phyloP scores from a whole-genome alignment of 2,888 invertebrate species.

The Melikaiella ostensackeni region DNA sequence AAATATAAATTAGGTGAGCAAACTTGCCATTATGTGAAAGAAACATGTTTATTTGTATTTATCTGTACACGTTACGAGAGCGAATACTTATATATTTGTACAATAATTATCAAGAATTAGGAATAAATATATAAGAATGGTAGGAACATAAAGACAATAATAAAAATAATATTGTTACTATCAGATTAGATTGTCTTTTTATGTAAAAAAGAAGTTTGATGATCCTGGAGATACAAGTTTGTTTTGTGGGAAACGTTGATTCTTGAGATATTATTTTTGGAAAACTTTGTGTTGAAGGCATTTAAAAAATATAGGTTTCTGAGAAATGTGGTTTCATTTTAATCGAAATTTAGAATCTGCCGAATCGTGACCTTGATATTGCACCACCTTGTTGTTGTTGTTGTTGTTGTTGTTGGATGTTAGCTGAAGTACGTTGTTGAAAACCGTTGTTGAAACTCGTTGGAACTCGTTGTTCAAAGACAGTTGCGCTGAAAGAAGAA shows the following conservation, averaged over 20 bases:
- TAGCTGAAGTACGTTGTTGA: constrained; percentile 13
- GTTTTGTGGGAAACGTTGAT: background rate
- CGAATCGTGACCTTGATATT: background rate
- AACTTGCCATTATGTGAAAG: background rate
- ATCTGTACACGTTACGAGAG: background rate
- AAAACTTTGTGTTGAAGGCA: background rate
- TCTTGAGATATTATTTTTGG: background rate
- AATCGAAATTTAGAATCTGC: constrained; percentile 13
- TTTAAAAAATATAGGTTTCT: background rate
- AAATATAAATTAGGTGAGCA: constrained; percentile 17
- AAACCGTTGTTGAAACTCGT: constrained; percentile 7
- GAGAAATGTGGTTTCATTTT: background rate
- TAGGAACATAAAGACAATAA: constrained; percentile 30
- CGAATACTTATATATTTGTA: constrained; percentile 19
- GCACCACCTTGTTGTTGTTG: constrained; percentile 40
- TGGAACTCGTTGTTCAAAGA: constrained; percentile 15
- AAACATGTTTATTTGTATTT: constrained; percentile 1
- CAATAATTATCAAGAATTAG: constrained; percentile 1
- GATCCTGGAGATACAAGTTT: background rate
- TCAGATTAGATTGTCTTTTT: background rate
- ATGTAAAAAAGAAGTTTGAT: background rate
- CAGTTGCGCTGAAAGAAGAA: background rate
- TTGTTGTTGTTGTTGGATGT: constrained; percentile 40
- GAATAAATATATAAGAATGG: constrained; percentile 17
- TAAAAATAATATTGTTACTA: constrained; percentile 18